These are phyloP conservation scores for Ptilonorhynchus violaceus DNA, from an alignment of 2,113 vertebrate genomes.

Conservation along the genomic window DNA sequence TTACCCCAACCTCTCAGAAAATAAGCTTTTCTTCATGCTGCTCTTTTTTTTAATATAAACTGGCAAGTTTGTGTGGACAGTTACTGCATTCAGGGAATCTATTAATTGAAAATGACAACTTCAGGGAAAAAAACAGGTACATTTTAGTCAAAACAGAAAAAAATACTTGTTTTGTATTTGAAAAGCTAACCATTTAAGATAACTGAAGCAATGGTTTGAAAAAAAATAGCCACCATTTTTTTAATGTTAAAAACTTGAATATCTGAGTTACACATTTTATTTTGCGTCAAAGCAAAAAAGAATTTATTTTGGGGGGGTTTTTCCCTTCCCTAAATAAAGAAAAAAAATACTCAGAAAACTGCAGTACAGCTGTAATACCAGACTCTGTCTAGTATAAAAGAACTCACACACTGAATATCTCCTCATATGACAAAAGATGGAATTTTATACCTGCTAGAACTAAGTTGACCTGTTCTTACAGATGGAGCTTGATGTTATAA, in stretches of 20 bases:
- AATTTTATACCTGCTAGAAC: background rate
- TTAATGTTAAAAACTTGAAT: background rate
- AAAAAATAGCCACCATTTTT: background rate
- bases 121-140: background rate
- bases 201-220: background rate
- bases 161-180: background rate
- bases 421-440: background rate
- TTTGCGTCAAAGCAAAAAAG: background rate
- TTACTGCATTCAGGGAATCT: background rate
- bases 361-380: background rate
- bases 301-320: fast-evolving
- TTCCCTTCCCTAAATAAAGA: background rate
- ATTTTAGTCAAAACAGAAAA: background rate
- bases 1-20: background rate
- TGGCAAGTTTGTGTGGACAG: background rate
- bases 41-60: background rate
- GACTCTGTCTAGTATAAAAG: background rate
- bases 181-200: background rate
- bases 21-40: background rate
- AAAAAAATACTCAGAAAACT: background rate
- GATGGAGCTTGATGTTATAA: background rate
- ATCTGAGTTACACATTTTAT: background rate
- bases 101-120: background rate
- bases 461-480: background rate
- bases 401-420: background rate